These are phyloP conservation scores for Octomys mimax DNA, from an alignment of 2,797 vertebrate genomes.

Conservation along the genomic window DNA sequence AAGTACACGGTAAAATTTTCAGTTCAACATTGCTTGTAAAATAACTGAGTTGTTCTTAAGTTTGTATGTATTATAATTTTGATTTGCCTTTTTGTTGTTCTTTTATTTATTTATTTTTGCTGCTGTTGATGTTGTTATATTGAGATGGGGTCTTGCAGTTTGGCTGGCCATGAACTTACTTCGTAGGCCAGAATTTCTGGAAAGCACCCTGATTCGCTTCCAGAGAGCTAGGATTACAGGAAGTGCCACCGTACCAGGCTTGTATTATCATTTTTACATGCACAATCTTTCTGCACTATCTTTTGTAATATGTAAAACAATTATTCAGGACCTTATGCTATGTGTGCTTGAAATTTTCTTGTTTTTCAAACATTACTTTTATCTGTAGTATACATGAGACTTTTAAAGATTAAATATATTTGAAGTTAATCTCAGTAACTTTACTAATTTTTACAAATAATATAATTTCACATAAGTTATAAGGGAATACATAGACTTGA, in stretches of 20 bases:
- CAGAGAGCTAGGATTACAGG: neutral
- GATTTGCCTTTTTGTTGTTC: neutral
- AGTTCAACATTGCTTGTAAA: neutral
- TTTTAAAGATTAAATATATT: neutral
- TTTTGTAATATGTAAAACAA: neutral
- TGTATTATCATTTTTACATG: neutral
- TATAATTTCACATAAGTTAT: neutral
- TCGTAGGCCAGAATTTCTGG: neutral
- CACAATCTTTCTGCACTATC: neutral
- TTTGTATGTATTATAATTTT: neutral
- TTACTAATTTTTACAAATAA: neutral
- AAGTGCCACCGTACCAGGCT: neutral
- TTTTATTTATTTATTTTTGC: neutral
- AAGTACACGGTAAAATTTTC: constrained; percentile 36
- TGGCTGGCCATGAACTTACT: neutral
- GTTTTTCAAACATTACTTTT: neutral
- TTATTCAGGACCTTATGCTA: neutral
- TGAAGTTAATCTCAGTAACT: neutral
- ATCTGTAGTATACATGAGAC: neutral
- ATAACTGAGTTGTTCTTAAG: neutral
- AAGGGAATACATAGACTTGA: neutral
- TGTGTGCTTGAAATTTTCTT: neutral
- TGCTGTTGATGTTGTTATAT: too few species aligned
- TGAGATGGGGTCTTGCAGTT: neutral
- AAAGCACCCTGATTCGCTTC: neutral